Base-by-base conservation (phyloP, 2,113 vertebrate species). In the Myrmecophaga tridactyla region DNA sequence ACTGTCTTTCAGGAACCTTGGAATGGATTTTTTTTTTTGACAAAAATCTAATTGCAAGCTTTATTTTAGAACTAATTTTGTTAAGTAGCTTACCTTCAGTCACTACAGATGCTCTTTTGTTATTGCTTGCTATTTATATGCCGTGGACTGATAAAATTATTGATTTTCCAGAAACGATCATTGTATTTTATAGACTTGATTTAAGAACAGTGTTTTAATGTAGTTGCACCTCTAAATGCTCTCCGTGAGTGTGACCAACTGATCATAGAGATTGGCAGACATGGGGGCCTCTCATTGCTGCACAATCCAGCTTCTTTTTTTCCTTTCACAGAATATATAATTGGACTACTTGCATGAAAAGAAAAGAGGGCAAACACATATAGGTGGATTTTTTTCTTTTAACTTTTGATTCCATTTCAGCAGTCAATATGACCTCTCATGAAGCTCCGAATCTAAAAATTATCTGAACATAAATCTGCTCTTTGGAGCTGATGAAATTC, bases 181-280 rank as follows among this genome's bases (percentile, higher is more conserved):
- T 27, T 46, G 65, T 92, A 63, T 63, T 89, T 96, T 90, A 87
- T 56, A 5, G 15, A 48, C 88, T 92, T 78, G 94, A 93, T 96
- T 96, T 92, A 76, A 81, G 86, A 25, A 21, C 72, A 31, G 9
- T 62, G 78, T 94, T 94, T 94, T 62, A 73, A 3, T 51, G 83
- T 83, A 31, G 96, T 90, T 94, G 62, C 70, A 18, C 63, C 62
- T 87, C 81, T 69, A 25, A 86, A 20, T 94, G 78, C 92, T 95
- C 91, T 77, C 86, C 58, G 88, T 6, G 69, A 86, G 39, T 41
- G 67, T 86, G 94, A 92, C 92, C 92, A 63, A 39, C 65, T 73
- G 94, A 76, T 95, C 11, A n/a, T 80, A 12, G 69, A 89, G 90
- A 96, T 58, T 89, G 92, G 70, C 96, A 96, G 90, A 86, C 80